Conservation (phyloP, 2,797 vertebrate species). For the Calcarius lapponicus region DNA sequence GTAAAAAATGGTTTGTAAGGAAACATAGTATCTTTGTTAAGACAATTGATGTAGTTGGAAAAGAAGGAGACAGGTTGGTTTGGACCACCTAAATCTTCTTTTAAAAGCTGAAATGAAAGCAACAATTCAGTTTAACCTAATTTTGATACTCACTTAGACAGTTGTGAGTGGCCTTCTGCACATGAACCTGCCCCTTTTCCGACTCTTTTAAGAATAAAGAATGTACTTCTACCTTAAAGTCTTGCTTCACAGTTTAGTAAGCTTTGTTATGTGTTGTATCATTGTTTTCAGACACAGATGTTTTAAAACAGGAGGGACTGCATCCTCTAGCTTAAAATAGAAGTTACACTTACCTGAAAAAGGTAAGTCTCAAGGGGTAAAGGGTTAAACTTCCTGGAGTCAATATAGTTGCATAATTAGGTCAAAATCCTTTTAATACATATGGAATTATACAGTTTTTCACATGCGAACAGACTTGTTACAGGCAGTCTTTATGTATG, state of each 20-base stretch:
- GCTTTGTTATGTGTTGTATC: neutral
- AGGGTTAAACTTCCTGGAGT: neutral
- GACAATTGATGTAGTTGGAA: neutral
- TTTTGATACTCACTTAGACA: neutral
- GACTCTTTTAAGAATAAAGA: neutral
- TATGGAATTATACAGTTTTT: neutral
- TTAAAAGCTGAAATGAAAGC: neutral
- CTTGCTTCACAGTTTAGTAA: neutral
- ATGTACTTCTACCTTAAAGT: neutral
- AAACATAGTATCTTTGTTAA: neutral
- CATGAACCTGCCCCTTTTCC: neutral
- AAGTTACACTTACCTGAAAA: neutral
- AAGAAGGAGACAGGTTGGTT: neutral
- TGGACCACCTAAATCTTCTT: neutral
- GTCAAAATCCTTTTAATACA: neutral
- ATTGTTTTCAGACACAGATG: neutral
- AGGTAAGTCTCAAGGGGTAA: neutral
- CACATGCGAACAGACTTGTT: neutral
- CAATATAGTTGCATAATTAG: neutral
- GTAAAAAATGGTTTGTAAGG: neutral
- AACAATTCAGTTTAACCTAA: neutral
- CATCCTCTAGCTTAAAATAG: neutral
- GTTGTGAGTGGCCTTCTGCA: neutral
- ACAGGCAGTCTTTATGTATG: neutral
- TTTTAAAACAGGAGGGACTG: neutral